Percentiles rank a stretch among this genome's conserved stretches.
Conservation (phyloP, 2,888 invertebrate species). For the Drosophila subsilvestris region DNA sequence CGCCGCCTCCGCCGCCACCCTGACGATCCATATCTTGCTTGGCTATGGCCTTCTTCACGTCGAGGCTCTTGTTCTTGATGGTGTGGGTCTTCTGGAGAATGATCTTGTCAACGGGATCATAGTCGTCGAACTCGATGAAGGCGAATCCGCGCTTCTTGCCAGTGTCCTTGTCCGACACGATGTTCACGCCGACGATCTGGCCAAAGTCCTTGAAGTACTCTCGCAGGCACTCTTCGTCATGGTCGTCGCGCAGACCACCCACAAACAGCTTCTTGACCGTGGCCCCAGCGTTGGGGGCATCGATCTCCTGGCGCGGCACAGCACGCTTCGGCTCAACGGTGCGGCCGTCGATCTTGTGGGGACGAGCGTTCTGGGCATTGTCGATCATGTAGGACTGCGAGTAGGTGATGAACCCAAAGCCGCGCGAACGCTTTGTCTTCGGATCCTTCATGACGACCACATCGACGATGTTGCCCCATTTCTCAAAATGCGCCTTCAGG, state of each 20-base stretch:
- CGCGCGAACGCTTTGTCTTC: conserved; percentile 96
- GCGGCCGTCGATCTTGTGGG: conserved; percentile 96
- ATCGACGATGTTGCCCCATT: conserved; percentile 98
- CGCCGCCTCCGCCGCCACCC: conserved; percentile 85
- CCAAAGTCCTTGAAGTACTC: conserved; percentile 94
- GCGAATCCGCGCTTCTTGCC: conserved; percentile 98
- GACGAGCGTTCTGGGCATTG: conserved; percentile 94
- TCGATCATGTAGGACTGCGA: conserved; percentile 97
- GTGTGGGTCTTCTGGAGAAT: conserved; percentile 90
- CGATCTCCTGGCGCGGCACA: conserved; percentile 96
- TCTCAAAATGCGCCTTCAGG: conserved; percentile 95
- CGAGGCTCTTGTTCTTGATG: conserved; percentile 92
- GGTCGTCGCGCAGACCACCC: conserved; percentile 96
- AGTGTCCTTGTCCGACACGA: conserved; percentile 96
- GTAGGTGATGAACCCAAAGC: conserved; percentile 99
- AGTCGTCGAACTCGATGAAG: conserved; percentile 98
- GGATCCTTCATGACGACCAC: conserved; percentile 99
- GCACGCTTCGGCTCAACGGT: conserved; percentile 99
- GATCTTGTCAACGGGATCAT: conserved; percentile 98
- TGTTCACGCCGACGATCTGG: conserved; percentile 92
- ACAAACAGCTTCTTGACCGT: conserved; percentile 98
- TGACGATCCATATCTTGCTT: conserved; percentile 92
- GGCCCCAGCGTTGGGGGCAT: conserved; percentile 95
- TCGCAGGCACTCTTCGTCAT: conserved; percentile 94
- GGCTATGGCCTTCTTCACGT: conserved; percentile 96